phyloP scores from a whole-genome alignment of 1,140 invertebrate genomes.

The Kradibia gibbosae region DNA sequence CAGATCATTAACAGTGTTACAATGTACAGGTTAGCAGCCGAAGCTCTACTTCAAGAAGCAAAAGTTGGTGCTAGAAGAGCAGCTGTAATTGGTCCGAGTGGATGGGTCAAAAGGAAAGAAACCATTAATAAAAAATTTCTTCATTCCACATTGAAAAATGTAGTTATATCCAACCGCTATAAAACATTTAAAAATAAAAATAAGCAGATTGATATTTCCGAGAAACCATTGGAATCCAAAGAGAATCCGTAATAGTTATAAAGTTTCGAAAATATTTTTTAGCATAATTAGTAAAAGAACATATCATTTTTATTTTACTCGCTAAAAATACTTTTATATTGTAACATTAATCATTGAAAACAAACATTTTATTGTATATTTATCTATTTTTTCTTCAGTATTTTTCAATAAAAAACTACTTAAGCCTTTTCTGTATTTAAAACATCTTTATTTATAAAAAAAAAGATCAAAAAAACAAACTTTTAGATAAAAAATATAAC shows the following conservation, averaged over 20 bases:
- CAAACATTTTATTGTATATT: no score
- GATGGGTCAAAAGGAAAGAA: conserved; percentile 76
- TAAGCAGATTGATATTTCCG: conserved; percentile 40
- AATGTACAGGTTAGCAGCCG: conserved; percentile 73
- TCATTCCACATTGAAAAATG: conserved; percentile 67
- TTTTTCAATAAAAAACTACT: no score
- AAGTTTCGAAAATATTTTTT: no score
- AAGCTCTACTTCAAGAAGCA: conserved; percentile 77
- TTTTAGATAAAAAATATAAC: no score
- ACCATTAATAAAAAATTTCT: conserved; percentile 77
- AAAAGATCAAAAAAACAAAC: no score
- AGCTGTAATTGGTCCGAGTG: conserved; percentile 77
- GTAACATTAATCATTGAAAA: neutral
- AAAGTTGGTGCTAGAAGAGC: conserved; percentile 75
- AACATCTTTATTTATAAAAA: no score
- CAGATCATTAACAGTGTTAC: neutral
- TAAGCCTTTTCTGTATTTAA: no score
- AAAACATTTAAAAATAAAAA: conserved; percentile 54
- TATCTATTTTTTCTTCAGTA: no score
- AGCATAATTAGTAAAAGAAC: no score
- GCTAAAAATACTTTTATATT: neutral
- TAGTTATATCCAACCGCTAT: conserved; percentile 64
- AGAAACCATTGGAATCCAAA: conserved; percentile 1
- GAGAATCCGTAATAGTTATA: neutral
- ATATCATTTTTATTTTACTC: no score